phyloP scores from a whole-genome alignment of 2,797 vertebrate species.

The Semotilus atromaculatus region DNA sequence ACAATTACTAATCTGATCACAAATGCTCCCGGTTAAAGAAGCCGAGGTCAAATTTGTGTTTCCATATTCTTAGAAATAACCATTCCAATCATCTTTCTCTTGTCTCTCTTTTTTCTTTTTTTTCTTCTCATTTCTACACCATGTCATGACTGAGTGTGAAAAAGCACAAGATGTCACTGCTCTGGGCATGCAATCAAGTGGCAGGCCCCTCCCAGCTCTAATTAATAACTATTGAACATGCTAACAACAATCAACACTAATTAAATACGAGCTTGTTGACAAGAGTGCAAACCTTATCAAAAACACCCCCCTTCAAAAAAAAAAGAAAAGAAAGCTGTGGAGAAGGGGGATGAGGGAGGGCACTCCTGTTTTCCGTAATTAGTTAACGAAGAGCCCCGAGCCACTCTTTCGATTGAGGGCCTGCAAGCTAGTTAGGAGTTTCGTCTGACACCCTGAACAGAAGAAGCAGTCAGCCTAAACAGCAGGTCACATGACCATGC shows the following conservation, averaged over 20 bases:
- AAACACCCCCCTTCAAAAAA: conserved; percentile 64
- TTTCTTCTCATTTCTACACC: conserved; percentile 53
- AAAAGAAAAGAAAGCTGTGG: conserved; percentile 63
- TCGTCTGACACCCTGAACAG: conserved; percentile 64
- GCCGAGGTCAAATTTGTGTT: background rate
- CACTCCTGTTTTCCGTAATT: conserved; percentile 86
- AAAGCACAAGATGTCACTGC: conserved; percentile 74
- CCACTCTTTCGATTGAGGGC: conserved; percentile 76
- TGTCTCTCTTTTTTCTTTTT: conserved; percentile 6
- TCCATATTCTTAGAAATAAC: background rate
- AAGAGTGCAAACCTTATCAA: conserved; percentile 84
- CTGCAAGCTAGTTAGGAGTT: conserved; percentile 40
- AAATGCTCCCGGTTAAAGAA: background rate
- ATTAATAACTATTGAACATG: conserved; percentile 91
- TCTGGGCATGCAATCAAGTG: conserved; percentile 80
- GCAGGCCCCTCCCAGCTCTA: conserved; percentile 80
- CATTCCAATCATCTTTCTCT: conserved; percentile 1
- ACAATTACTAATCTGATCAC: background rate
- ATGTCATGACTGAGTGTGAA: conserved; percentile 76
- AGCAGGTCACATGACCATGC: conserved; percentile 39
- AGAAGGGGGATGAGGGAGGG: conserved; percentile 56
- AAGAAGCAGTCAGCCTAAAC: conserved; percentile 56
- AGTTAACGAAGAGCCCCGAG: conserved; percentile 83
- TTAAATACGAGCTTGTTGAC: conserved; percentile 91
- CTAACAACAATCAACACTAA: conserved; percentile 92